These are phyloP conservation scores for Motacilla alba DNA, from an alignment of 2,113 vertebrate species.

Conservation along the genomic window DNA sequence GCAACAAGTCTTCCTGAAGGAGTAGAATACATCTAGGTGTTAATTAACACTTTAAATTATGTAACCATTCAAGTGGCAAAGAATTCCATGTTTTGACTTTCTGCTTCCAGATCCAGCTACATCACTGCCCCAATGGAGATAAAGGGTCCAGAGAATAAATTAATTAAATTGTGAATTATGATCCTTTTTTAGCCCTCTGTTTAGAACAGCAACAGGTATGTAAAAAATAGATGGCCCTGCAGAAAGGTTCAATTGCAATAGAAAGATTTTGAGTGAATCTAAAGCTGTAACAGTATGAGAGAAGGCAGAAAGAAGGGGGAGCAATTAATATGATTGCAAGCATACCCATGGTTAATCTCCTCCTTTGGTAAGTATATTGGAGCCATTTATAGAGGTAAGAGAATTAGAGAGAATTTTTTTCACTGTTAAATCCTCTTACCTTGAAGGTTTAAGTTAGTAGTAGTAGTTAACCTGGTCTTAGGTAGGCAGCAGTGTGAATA, in stretches of 20 bases:
- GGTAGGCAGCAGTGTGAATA: neutral
- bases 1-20: neutral
- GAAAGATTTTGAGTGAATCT: neutral
- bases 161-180: neutral
- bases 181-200: neutral
- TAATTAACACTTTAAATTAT: neutral
- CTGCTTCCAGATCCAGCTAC: neutral
- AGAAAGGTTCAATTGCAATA: neutral
- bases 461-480: constrained; percentile 1
- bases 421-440: neutral
- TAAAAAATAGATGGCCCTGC: neutral
- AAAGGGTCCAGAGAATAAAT: neutral
- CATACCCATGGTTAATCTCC: neutral
- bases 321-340: neutral
- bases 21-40: neutral
- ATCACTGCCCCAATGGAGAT: neutral
- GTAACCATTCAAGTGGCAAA: neutral
- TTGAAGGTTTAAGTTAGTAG: neutral
- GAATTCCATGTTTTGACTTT: neutral
- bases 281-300: neutral
- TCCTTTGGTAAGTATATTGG: neutral
- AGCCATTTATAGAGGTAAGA: neutral
- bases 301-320: neutral
- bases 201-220: neutral
- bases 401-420: constrained; percentile 5